phyloP scores from a whole-genome alignment of 2,888 invertebrate genomes.

The Seira musarum region DNA sequence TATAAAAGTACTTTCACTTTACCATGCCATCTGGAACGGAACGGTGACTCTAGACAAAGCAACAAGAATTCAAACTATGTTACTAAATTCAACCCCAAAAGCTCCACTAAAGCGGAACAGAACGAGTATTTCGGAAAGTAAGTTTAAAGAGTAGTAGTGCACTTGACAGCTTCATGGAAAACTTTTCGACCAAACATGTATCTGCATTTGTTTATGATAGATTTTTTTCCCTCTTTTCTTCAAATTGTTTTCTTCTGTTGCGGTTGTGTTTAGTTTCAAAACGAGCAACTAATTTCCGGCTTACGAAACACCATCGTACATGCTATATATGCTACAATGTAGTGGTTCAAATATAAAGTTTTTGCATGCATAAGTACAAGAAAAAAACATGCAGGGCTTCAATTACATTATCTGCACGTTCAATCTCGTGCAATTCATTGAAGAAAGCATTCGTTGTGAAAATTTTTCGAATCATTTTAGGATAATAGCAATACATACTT shows the following conservation, averaged over 20 bases:
- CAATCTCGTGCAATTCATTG: not conserved
- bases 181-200: not conserved
- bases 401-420: not conserved
- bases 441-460: not conserved
- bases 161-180: not conserved
- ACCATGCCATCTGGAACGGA: not conserved
- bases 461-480: too few relatives aligned
- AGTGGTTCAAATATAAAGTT: not conserved
- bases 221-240: not conserved
- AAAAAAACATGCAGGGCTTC: not conserved
- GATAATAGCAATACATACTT: too few relatives aligned
- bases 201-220: too few relatives aligned
- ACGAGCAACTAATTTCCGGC: not conserved
- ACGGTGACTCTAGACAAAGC: not conserved
- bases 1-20: not conserved
- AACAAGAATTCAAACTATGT: not conserved
- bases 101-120: not conserved
- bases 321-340: not conserved
- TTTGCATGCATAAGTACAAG: too few relatives aligned
- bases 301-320: not conserved
- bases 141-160: not conserved
- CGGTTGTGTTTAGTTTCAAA: not conserved
- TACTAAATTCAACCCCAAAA: not conserved
- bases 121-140: not conserved
- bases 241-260: slow-evolving; percentile 3